Evolutionary conservation across 1,140 invertebrate species (phyloP), one percentile per base, ranked within the genome.

Genomic region (Drosophila pruinosa): DNA sequence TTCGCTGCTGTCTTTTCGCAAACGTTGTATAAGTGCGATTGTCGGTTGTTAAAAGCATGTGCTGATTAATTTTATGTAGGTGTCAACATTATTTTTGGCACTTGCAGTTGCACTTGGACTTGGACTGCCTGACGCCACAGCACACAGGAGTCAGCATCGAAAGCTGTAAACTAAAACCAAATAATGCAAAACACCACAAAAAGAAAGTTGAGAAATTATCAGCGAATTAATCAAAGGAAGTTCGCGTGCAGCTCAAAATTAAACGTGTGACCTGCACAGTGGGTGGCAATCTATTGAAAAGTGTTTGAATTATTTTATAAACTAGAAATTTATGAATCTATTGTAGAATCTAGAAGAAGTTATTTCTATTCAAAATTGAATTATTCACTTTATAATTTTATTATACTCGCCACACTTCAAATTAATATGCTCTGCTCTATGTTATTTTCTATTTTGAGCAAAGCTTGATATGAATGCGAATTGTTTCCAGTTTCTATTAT

Each of bases 81-180:
- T 72, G 72, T 75, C 72, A 75, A 75, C 72, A 75, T 31, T 57
- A 28, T 45, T 43, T 31, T 41, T 6, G 43, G 6, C 45, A 26
- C 10, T 70, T 54, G 59, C 58, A 26, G 48, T 64, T 71, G 68
- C 67, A 71, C 43, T 71, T 64, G 59, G 59, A 58, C 34, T 69
- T 74, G 80, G 80, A 79, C 79, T 43, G 80, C 72, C 80, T 72
- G 79, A 75, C 80, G 80, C 80, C 80, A 73, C 52, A 26, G 14
- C 12, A n/a, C n/a, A n/a, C n/a, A 54, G 54, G 48, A 70, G 64
- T 70, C 59, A 70, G 43, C 52, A 24, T 54, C 50, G 56, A 62
- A 41, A 48, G 47, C 24, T 39, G 26, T 54, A 48, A 83, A 64
- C 41, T 45, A 74, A 85, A 68, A 61, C 45, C 19, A 75, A 57